A percentile compares a stretch with the other conserved stretches of the same genome.
phyloP scores from a whole-genome alignment of 2,113 vertebrate species.

The Microcebus jonahi region DNA sequence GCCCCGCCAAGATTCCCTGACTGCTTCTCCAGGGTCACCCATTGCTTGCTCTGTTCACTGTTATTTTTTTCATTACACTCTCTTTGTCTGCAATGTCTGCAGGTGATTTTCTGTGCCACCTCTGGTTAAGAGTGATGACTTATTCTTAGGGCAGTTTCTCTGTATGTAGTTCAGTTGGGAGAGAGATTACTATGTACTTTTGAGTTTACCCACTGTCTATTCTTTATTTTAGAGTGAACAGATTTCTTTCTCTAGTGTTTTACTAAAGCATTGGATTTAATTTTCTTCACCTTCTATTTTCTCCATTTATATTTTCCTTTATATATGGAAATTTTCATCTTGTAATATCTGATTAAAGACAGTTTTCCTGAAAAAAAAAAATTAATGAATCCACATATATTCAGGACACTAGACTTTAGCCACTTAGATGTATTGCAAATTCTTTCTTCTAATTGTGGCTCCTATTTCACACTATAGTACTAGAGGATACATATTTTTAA shows the following conservation, averaged over 20 bases:
- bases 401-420: not conserved
- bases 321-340: not conserved
- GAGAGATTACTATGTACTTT: not conserved
- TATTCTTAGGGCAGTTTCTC: not conserved
- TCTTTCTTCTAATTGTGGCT: not conserved
- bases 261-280: not conserved
- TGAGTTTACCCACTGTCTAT: not conserved
- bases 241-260: constrained; percentile 24
- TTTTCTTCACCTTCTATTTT: not conserved
- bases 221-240: not conserved
- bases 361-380: not conserved
- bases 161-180: not conserved
- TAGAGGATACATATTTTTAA: not conserved
- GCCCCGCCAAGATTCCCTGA: not conserved
- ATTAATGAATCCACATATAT: not conserved
- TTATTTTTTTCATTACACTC: not conserved
- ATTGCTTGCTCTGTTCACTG: not conserved
- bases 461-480: not conserved
- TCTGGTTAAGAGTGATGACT: not conserved
- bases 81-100: not conserved
- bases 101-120: not conserved
- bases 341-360: not conserved
- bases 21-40: not conserved
- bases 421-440: not conserved
- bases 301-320: not conserved